Conservation (phyloP, 2,113 vertebrate species). For the Gavia stellata region DNA sequence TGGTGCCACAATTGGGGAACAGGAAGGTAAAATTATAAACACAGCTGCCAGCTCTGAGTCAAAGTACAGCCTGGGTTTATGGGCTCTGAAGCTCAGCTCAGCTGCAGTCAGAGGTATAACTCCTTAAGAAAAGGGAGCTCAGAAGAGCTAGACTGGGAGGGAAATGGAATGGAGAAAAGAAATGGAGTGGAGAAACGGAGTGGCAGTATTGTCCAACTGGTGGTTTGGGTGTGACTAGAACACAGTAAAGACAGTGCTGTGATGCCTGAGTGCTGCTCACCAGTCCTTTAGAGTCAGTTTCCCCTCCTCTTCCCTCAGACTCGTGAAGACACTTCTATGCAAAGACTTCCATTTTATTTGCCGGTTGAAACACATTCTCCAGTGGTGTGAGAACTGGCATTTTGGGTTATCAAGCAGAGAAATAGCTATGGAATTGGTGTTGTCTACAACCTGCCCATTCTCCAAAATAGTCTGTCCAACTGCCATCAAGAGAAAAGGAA, state of each 20-base stretch:
- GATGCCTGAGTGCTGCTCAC: neutral
- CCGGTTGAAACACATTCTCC: neutral
- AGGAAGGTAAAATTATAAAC: neutral
- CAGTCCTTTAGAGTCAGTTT: neutral
- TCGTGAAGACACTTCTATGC: neutral
- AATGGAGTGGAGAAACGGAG: neutral
- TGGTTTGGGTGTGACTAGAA: neutral
- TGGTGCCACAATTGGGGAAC: neutral
- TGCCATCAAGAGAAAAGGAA: neutral
- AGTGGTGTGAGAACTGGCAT: neutral
- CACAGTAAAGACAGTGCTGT: neutral
- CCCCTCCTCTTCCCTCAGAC: neutral
- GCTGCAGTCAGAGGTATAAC: neutral
- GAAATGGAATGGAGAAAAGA: neutral
- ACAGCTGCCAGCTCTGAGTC: neutral
- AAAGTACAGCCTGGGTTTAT: neutral
- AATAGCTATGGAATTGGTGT: neutral
- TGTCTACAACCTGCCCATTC: neutral
- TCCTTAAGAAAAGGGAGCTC: neutral
- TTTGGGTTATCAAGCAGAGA: neutral
- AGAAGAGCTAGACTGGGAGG: neutral
- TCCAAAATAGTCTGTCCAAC: neutral
- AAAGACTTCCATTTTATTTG: neutral
- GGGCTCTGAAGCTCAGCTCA: neutral
- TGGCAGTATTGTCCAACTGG: neutral